phyloP scores from a whole-genome alignment of 2,113 vertebrate genomes.

The Illadopsis cleaveri region DNA sequence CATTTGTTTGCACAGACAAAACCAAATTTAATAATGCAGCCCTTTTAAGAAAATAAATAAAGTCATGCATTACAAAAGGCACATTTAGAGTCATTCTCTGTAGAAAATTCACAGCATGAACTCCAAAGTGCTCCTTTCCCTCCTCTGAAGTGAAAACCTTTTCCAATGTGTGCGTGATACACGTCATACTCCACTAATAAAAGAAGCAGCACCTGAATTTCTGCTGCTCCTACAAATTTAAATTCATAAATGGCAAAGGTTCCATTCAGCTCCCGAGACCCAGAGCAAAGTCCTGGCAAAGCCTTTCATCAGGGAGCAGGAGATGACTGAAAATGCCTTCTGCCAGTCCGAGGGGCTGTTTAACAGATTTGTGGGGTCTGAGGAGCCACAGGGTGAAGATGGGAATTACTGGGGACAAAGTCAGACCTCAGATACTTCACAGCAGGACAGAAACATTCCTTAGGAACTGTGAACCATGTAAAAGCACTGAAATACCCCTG shows the following conservation, averaged over 20 bases:
- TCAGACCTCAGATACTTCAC: not conserved
- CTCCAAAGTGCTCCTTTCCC: not conserved
- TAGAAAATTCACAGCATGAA: not conserved
- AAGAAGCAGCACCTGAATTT: not conserved
- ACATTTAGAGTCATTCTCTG: not conserved
- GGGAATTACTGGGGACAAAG: not conserved
- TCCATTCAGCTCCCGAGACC: not conserved
- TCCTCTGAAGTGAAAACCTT: not conserved
- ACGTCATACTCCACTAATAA: not conserved
- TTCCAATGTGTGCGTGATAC: not conserved
- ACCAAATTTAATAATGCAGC: slow-evolving; percentile 4
- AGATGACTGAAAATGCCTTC: not conserved
- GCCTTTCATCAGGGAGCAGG: not conserved
- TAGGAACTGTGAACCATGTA: not conserved
- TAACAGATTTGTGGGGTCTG: not conserved
- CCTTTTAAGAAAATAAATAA: not conserved
- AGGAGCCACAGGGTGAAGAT: not conserved
- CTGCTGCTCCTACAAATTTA: not conserved
- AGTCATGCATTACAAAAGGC: not conserved
- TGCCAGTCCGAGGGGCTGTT: not conserved
- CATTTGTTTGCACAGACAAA: slow-evolving; percentile 37
- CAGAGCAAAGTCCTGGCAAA: not conserved
- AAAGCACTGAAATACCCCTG: slow-evolving; percentile 8
- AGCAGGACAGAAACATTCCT: not conserved
- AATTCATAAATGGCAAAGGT: not conserved